These are phyloP conservation scores for Heliangelus exortis DNA, from an alignment of 2,797 vertebrate species.

Conservation along the genomic window DNA sequence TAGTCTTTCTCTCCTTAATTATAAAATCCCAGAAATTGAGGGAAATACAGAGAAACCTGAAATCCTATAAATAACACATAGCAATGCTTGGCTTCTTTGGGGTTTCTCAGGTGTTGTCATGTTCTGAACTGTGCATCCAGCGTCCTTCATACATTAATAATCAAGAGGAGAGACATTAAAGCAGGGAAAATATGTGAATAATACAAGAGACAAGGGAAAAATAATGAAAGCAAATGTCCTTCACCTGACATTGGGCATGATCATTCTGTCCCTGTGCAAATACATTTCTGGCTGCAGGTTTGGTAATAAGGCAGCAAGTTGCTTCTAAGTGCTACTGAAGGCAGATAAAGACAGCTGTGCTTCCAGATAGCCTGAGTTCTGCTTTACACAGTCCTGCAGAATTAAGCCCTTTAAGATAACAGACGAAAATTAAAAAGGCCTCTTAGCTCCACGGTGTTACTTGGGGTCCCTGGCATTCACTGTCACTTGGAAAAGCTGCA, in stretches of 20 bases:
- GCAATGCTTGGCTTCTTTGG: conserved; percentile 42
- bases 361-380: background rate
- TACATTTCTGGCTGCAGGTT: conserved; percentile 15
- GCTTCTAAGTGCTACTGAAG: background rate
- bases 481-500: background rate
- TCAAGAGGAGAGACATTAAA: conserved; percentile 62
- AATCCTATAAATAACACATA: conserved; percentile 62
- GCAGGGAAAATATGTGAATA: conserved; percentile 68
- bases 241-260: conserved; percentile 54
- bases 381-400: background rate
- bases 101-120: conserved; percentile 65
- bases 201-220: conserved; percentile 63
- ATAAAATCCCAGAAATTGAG: conserved; percentile 30
- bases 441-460: background rate
- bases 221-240: conserved; percentile 51
- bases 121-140: conserved; percentile 66
- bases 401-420: background rate
- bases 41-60: conserved; percentile 3
- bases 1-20: conserved; percentile 42
- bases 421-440: background rate
- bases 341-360: conserved; percentile 8
- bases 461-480: background rate
- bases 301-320: conserved; percentile 29
- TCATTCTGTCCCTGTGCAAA: conserved; percentile 39
- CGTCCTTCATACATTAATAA: conserved; percentile 68